Percentiles rank a stretch among this genome's conserved stretches.
Evolutionary conservation across 2,888 invertebrate genomes (phyloP).

Genomic region (Eristalis tenax): DNA sequence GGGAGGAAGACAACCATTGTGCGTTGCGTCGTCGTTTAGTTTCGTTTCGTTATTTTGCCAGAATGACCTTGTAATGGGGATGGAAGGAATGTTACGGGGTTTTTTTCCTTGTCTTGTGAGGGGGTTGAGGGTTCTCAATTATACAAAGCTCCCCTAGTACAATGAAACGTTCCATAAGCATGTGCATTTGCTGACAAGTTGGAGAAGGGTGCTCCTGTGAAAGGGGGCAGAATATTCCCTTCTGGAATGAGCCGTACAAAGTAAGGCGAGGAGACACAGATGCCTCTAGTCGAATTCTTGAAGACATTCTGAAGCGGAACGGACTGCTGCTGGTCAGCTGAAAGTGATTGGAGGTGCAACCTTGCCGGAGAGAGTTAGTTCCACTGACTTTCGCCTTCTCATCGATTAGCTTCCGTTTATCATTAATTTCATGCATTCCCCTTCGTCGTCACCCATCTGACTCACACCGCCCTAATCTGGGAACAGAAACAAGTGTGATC

Average conservation of each 20-base stretch:
- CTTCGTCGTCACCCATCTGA: background rate
- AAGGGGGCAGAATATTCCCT: background rate
- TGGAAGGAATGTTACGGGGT: constrained; percentile 2
- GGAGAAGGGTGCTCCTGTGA: background rate
- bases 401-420: background rate
- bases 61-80: constrained; percentile 59
- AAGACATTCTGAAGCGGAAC: background rate
- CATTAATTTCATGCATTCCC: background rate
- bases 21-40: constrained; percentile 34
- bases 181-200: background rate
- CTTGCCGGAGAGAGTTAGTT: too few species aligned
- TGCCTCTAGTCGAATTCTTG: background rate
- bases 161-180: background rate
- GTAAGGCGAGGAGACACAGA: background rate
- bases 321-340: background rate
- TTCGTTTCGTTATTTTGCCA: constrained; percentile 26
- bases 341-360: too few species aligned
- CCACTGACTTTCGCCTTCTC: background rate
- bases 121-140: background rate
- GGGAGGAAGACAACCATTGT: constrained; percentile 21
- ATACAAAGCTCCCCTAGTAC: background rate
- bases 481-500: constrained; percentile 62
- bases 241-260: background rate
- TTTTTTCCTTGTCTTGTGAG: background rate
- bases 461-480: constrained; percentile 40